phyloP scores from a whole-genome alignment of 1,140 invertebrate species.

The Rhyzopertha dominica region DNA sequence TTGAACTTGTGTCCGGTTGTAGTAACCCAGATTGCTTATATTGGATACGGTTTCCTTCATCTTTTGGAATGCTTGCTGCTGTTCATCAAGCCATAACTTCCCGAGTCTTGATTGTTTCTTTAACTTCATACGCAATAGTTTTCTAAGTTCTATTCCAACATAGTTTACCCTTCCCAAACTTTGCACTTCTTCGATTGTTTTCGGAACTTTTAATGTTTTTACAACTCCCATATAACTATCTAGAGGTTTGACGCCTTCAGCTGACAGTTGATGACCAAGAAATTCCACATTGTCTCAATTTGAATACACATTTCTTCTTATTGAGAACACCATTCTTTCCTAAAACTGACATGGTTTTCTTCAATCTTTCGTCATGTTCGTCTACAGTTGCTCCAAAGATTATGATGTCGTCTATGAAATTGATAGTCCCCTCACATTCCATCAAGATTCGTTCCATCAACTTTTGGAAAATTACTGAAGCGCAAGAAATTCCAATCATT shows the following conservation, averaged over 20 bases:
- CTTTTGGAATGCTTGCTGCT: too few relatives aligned
- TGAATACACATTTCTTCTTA: slow-evolving; percentile 31
- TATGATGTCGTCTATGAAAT: slow-evolving; percentile 43
- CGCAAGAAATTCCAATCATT: slow-evolving; percentile 32
- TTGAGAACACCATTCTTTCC: slow-evolving; percentile 25
- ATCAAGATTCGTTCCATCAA: slow-evolving; percentile 34
- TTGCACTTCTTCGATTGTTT: slow-evolving; percentile 23
- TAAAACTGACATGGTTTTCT: slow-evolving; percentile 29
- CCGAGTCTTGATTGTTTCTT: too few relatives aligned
- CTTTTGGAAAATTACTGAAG: slow-evolving; percentile 43
- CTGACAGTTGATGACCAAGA: slow-evolving; percentile 32
- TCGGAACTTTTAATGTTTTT: slow-evolving; percentile 11
- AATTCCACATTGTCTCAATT: slow-evolving; percentile 29
- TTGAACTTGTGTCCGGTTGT: too few relatives aligned
- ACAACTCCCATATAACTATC: too few relatives aligned
- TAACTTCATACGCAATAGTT: too few relatives aligned
- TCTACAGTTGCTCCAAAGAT: slow-evolving; percentile 24
- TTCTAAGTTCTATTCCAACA: too few relatives aligned
- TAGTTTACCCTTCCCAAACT: slow-evolving; percentile 35
- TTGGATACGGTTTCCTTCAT: too few relatives aligned
- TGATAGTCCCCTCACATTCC: slow-evolving; percentile 25
- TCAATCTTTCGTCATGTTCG: slow-evolving; percentile 32
- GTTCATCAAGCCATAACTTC: too few relatives aligned
- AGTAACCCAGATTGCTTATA: too few relatives aligned
- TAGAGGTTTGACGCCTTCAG: slow-evolving; percentile 24